Conservation (phyloP, 1,140 invertebrate genomes). For the Pygmarrhopalites habei region DNA sequence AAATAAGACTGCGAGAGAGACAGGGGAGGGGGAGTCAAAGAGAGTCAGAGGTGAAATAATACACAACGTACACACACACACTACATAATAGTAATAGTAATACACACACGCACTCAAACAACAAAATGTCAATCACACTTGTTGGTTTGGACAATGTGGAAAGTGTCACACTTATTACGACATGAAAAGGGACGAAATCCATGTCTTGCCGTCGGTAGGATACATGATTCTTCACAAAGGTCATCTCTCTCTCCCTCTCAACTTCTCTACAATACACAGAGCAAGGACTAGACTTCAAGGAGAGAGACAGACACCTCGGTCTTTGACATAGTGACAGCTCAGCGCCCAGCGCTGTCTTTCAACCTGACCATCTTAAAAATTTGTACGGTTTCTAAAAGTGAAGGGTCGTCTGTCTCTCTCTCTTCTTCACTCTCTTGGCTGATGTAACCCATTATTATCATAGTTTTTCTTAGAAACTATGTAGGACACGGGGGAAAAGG, state of each 20-base stretch:
- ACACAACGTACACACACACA: background rate
- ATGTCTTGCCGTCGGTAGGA: background rate
- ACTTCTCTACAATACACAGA: no score
- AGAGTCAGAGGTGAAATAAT: no score
- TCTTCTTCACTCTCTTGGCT: no score
- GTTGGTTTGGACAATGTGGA: background rate
- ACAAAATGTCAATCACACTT: constrained; percentile 30
- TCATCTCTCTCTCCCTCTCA: no score
- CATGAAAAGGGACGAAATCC: constrained; percentile 10
- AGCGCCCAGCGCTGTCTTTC: constrained; percentile 1
- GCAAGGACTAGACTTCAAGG: constrained; percentile 9
- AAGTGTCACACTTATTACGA: constrained; percentile 18
- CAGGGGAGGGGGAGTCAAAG: no score
- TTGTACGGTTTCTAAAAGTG: no score
- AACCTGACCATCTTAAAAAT: constrained; percentile 3
- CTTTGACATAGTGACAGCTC: constrained; percentile 2
- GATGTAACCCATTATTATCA: no score
- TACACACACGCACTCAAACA: constrained; percentile 8
- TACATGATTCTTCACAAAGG: constrained; percentile 8
- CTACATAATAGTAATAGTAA: no score
- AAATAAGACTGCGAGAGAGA: no score
- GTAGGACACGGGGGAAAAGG: no score
- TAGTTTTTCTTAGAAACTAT: no score
- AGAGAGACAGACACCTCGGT: constrained; percentile 16
- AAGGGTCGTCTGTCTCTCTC: no score